Evolutionary conservation across 2,888 invertebrate genomes (phyloP).

Genomic region (Idaea dimidiata): DNA sequence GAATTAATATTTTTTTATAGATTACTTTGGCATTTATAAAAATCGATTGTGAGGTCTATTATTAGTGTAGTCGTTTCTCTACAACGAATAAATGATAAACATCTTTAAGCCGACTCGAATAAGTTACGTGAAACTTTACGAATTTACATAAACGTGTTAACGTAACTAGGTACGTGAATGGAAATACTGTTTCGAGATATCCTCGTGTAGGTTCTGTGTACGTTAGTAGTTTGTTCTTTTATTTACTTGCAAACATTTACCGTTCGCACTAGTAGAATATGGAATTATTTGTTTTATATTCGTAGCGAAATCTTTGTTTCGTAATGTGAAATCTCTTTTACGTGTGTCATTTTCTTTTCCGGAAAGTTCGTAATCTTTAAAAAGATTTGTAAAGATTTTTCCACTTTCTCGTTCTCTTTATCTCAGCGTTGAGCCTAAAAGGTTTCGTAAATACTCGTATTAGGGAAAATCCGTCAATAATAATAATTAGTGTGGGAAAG

Average conservation of each 20-base stretch:
- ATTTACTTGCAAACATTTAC: constrained; percentile 35
- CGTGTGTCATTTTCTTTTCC: neutral
- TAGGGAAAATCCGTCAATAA: neutral
- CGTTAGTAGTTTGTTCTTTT: constrained; percentile 38
- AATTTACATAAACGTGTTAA: constrained; percentile 64
- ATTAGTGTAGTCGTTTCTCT: neutral
- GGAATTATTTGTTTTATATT: constrained; percentile 14
- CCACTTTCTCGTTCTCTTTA: neutral
- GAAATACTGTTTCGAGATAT: constrained; percentile 49
- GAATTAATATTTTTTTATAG: too few relatives aligned
- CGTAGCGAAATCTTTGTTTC: neutral
- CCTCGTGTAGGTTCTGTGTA: constrained; percentile 32
- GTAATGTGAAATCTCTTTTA: constrained; percentile 1
- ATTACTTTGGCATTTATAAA: too few relatives aligned
- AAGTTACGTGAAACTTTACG: constrained; percentile 56
- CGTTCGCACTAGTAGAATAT: constrained; percentile 21
- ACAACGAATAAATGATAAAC: neutral
- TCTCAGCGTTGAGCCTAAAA: neutral
- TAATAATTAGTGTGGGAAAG: neutral
- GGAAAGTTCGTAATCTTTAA: neutral
- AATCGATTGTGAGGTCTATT: neutral
- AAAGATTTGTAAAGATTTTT: neutral
- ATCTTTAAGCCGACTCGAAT: constrained; percentile 38
- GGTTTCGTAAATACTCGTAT: neutral
- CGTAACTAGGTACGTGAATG: constrained; percentile 49